phyloP scores from a whole-genome alignment of 1,140 invertebrate genomes.

The Scaptomyza montana region DNA sequence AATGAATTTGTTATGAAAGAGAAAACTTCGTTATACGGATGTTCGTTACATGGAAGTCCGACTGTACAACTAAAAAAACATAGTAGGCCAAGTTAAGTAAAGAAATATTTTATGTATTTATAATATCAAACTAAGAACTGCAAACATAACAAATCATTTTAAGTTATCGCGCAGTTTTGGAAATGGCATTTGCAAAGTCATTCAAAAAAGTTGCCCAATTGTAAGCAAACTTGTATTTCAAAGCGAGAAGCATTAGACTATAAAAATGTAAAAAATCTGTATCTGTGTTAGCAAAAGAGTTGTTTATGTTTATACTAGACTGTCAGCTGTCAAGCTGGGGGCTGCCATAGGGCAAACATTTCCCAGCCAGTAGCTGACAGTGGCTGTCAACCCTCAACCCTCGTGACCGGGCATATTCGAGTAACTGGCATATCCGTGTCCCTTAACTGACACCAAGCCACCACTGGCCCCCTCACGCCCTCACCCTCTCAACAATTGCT shows the following conservation, averaged over 20 bases:
- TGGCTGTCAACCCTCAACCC: conserved; percentile 44
- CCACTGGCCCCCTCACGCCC: background rate
- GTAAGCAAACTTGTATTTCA: conserved; percentile 21
- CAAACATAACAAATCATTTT: no score
- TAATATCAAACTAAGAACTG: no score
- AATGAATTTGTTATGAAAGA: no score
- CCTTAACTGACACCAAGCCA: conserved; percentile 50
- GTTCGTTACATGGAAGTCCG: no score
- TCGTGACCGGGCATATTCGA: conserved; percentile 50
- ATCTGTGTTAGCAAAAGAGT: conserved; percentile 17
- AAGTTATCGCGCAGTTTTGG: no score
- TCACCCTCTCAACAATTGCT: no score
- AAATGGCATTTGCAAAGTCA: no score
- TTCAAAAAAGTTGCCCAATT: no score
- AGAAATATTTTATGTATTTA: no score
- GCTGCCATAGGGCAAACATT: conserved; percentile 39
- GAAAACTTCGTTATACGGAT: no score
- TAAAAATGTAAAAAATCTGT: background rate
- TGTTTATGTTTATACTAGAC: conserved; percentile 54
- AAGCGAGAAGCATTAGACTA: background rate
- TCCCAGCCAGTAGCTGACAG: conserved; percentile 32
- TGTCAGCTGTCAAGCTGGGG: conserved; percentile 46
- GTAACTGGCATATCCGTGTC: conserved; percentile 34
- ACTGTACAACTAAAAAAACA: no score
- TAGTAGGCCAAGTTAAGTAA: no score